phyloP scores from a whole-genome alignment of 1,140 invertebrate genomes.

The Caenorhabditis briggsae region DNA sequence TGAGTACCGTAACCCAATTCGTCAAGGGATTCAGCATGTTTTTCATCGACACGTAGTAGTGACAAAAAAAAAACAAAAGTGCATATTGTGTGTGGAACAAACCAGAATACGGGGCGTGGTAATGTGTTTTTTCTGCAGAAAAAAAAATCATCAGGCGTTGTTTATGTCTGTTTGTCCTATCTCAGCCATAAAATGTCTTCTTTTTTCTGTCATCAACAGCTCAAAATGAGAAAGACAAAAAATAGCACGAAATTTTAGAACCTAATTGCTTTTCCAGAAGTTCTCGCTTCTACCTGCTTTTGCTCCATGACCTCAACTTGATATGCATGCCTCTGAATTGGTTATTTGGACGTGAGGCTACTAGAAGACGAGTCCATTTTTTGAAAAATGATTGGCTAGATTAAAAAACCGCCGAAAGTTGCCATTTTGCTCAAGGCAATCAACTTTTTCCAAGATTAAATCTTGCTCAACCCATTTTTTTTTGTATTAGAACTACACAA shows the following conservation, averaged over 20 bases:
- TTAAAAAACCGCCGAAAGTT: slow-evolving; percentile 43
- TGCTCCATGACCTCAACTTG: neutral
- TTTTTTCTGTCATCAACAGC: slow-evolving; percentile 17
- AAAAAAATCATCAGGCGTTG: slow-evolving; percentile 47
- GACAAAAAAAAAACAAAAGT: neutral
- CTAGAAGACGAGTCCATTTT: slow-evolving; percentile 7
- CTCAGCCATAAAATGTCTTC: slow-evolving; percentile 9
- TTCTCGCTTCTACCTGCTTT: neutral
- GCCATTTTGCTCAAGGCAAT: slow-evolving; percentile 53
- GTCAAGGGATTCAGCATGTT: neutral
- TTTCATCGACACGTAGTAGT: neutral
- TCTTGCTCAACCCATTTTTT: neutral
- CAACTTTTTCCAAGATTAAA: slow-evolving; percentile 49
- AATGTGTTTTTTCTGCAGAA: neutral
- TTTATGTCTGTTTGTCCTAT: slow-evolving; percentile 44
- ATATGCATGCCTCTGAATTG: slow-evolving; percentile 34
- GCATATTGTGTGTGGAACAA: slow-evolving; percentile 36
- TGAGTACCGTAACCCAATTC: neutral
- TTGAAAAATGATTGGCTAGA: slow-evolving; percentile 54
- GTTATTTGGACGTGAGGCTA: neutral
- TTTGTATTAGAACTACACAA: neutral
- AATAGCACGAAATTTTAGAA: neutral
- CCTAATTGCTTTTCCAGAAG: slow-evolving; percentile 14
- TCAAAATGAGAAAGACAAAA: neutral
- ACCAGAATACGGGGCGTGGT: slow-evolving; percentile 7